Conservation (phyloP, 2,888 invertebrate species). For the Netelia melanura region DNA sequence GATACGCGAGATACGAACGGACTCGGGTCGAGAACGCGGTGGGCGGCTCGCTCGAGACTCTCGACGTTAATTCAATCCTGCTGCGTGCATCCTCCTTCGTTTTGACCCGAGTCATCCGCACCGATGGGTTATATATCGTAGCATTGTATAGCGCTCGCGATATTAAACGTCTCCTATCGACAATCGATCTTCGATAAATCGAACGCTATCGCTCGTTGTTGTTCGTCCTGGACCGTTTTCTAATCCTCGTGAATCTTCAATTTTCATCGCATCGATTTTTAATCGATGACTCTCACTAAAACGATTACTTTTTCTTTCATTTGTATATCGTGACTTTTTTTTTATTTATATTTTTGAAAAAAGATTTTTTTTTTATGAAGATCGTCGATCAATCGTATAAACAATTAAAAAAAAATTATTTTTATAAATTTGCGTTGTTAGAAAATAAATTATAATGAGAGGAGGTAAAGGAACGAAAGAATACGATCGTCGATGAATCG, state of each 20-base stretch:
- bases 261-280: not conserved
- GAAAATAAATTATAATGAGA: too few relatives aligned
- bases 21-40: not conserved
- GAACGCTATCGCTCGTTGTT: constrained; percentile 8
- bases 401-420: too few relatives aligned
- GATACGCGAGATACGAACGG: not conserved
- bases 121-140: constrained; percentile 37
- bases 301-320: not conserved
- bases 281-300: not conserved
- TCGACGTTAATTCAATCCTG: constrained; percentile 62
- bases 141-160: constrained; percentile 1
- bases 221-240: constrained; percentile 15
- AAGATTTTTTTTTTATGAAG: not conserved
- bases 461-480: too few relatives aligned
- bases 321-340: not conserved
- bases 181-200: constrained; percentile 23
- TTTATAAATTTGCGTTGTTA: too few relatives aligned
- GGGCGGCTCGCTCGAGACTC: constrained; percentile 39
- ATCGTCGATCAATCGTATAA: not conserved
- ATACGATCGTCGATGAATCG: too few relatives aligned
- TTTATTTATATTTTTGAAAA: not conserved
- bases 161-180: constrained; percentile 14
- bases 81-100: constrained; percentile 55
- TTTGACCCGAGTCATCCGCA: constrained; percentile 42
- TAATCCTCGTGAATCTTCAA: not conserved